Conservation (phyloP, 35 echinoderm and acorn worm genomes). For the Eucidaris tribuloides region DNA sequence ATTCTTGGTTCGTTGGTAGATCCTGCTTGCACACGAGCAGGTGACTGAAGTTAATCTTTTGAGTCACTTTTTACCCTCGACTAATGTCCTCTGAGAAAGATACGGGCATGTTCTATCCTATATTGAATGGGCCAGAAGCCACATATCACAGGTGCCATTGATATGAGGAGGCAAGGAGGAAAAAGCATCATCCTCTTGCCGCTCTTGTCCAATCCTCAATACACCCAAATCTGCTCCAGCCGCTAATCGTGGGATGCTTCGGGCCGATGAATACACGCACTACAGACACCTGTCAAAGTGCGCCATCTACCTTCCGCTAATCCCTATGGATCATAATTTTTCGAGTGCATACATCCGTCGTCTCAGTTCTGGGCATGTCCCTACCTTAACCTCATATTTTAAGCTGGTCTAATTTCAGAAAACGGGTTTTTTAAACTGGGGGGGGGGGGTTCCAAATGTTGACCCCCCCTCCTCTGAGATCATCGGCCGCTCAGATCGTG, state of each 20-base stretch:
- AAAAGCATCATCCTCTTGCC: constrained; percentile 2
- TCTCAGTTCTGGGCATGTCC: too few relatives aligned
- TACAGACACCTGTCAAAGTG: constrained; percentile 8
- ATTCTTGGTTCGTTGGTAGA: too few relatives aligned
- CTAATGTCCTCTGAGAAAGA: background rate
- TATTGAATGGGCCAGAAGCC: constrained; percentile 31
- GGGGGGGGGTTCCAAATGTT: too few relatives aligned
- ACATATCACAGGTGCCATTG: background rate
- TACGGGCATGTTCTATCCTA: constrained; percentile 10
- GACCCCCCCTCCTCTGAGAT: too few relatives aligned
- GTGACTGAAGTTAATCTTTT: background rate
- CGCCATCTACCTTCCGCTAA: constrained; percentile 20
- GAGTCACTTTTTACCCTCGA: constrained; percentile 27
- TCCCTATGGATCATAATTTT: too few relatives aligned
- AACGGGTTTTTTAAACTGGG: too few relatives aligned
- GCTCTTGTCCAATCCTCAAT: background rate
- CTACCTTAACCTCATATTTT: too few relatives aligned
- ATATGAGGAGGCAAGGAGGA: background rate
- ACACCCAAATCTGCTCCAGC: constrained; percentile 3
- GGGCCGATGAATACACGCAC: constrained; percentile 10
- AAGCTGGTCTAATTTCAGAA: too few relatives aligned
- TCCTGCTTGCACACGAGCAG: too few relatives aligned
- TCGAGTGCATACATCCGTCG: too few relatives aligned
- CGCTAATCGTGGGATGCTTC: constrained; percentile 9
- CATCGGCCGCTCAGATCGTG: too few relatives aligned